These are phyloP conservation scores for Capitella teleta DNA, from an alignment of 1,140 invertebrate genomes.

Conservation along the genomic window DNA sequence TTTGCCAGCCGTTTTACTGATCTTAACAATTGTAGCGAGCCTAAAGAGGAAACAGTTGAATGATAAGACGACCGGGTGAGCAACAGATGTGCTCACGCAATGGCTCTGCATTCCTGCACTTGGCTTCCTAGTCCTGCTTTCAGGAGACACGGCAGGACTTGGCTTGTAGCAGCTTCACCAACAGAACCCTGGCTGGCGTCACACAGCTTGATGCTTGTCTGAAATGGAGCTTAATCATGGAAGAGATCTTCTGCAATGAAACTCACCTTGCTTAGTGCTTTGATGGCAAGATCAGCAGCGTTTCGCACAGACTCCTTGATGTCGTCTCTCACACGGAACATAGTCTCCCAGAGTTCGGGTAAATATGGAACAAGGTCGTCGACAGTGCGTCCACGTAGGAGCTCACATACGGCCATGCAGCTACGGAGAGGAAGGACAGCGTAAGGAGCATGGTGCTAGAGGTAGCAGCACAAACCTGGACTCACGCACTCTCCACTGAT, in stretches of 20 bases:
- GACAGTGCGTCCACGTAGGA: constrained; percentile 51
- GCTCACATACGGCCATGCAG: constrained; percentile 72
- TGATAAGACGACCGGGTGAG: background rate
- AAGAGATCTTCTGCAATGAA: background rate
- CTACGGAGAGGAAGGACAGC: constrained; percentile 17
- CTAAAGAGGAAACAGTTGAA: constrained; percentile 42
- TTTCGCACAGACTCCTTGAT: constrained; percentile 68
- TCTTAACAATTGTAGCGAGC: constrained; percentile 68
- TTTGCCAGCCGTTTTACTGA: constrained; percentile 65
- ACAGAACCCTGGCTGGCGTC: constrained; percentile 65
- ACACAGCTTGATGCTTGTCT: constrained; percentile 65
- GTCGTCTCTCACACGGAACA: constrained; percentile 85
- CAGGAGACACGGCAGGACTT: constrained; percentile 67
- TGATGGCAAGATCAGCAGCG: constrained; percentile 64
- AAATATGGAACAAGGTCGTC: constrained; percentile 47
- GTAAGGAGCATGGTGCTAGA: background rate
- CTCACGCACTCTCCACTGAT: constrained; percentile 77
- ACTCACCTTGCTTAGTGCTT: constrained; percentile 64
- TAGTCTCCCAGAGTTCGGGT: constrained; percentile 63
- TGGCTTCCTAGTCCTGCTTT: constrained; percentile 65
- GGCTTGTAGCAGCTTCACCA: constrained; percentile 61
- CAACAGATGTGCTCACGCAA: constrained; percentile 39
- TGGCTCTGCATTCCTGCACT: constrained; percentile 63
- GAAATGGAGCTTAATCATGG: constrained; percentile 17
- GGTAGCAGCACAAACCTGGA: constrained; percentile 49